phyloP scores from a whole-genome alignment of 2,797 vertebrate species.

The Poeciliopsis presidionis region DNA sequence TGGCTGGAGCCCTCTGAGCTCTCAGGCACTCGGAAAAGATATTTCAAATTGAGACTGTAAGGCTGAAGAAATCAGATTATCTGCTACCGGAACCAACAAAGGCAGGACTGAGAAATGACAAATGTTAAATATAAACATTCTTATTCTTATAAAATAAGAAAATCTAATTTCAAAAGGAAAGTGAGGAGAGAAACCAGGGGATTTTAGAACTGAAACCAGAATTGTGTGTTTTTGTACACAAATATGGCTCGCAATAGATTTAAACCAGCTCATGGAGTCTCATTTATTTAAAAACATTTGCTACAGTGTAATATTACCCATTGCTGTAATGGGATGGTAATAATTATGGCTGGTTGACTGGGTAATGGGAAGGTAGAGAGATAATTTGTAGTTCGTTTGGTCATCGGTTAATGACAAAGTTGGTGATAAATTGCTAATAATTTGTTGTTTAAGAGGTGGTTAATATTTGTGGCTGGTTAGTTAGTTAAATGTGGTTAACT shows the following conservation, averaged over 20 bases:
- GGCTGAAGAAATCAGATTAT: background rate
- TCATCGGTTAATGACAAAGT: no score
- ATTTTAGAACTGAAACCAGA: background rate
- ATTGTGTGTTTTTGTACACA: background rate
- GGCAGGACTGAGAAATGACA: background rate
- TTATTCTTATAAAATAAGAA: background rate
- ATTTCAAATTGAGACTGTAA: constrained; percentile 1
- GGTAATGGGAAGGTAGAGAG: background rate
- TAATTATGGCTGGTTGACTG: background rate
- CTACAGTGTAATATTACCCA: background rate
- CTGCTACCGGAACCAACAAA: background rate
- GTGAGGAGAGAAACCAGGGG: background rate
- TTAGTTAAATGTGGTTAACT: background rate
- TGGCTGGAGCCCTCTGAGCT: constrained; percentile 13
- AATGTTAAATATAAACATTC: background rate
- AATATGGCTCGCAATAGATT: background rate
- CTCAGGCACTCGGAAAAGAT: background rate
- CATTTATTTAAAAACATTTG: background rate
- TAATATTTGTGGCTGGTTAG: background rate
- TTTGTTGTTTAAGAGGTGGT: background rate
- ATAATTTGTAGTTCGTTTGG: background rate
- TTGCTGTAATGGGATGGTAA: no score
- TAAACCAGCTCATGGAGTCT: background rate
- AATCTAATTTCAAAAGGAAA: background rate
- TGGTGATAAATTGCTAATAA: background rate